Evolutionary conservation across 1,140 invertebrate species (phyloP), one percentile per base, ranked within the genome.

Genomic region (Bombus breviceps): DNA sequence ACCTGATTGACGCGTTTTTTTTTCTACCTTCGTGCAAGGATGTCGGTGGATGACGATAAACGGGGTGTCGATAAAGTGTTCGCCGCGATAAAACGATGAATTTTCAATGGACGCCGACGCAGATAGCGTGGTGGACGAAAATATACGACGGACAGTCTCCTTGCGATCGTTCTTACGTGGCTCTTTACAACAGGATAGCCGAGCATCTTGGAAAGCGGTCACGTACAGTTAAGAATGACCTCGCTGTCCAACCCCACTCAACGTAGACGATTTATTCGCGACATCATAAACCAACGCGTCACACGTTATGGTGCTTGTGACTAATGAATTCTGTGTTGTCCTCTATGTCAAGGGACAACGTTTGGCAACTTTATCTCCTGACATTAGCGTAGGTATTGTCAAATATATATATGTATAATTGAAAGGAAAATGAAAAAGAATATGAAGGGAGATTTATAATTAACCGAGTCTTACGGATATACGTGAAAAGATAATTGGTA

Each of bases 191-290:
- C 32, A 77, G 68, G 62, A n/a, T 9, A 77, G 72, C 71, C 76
- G 59, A 76, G 79, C 77, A 92, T 92, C 91, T 87, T 75, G 90
- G 82, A 93, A 93, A 89, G 86, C 86, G 84, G 92, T 91, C 92
- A 93, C 92, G 91, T 92, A 92, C 84, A 74, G 79, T 80, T 88
- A 92, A 89, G 91, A 92, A 93, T 91, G 91, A 90, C 89, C 90
- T 79, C 75, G 41, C 89, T 81, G 80, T 83, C 81, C 74, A 83
- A 81, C 86, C 88, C 89, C 88, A 88, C 88, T 92, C 90, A 72
- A 92, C 85, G 87, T 86, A 64, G 83, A 91, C 92, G 92, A 93
- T 93, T 93, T 92, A 93, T 92, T 93, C 90, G 91, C 84, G 87
- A 91, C 89, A 78, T 64, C 88, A 88, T 89, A 90, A 91, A 91